These are phyloP conservation scores for Coptodon bakossiorum DNA, from an alignment of 2,113 vertebrate genomes.

Conservation along the genomic window DNA sequence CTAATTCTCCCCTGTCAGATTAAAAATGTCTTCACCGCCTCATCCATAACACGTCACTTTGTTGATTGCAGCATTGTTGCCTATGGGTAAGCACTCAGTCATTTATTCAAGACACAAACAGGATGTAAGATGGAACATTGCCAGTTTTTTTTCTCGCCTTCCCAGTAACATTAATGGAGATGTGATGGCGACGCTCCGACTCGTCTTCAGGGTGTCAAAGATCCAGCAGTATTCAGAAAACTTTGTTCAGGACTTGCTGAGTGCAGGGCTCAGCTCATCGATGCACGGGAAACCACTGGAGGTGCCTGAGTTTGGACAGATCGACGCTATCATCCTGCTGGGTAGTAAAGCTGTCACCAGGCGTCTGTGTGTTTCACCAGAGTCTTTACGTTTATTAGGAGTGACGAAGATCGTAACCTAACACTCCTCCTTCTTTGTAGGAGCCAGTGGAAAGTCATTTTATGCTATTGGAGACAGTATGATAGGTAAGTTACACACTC, in stretches of 20 bases:
- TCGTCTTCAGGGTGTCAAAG: slow-evolving; percentile 72
- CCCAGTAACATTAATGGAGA: slow-evolving; percentile 74
- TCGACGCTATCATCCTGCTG: slow-evolving; percentile 72
- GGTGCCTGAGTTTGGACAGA: slow-evolving; percentile 78
- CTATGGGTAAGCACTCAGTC: slow-evolving; percentile 75
- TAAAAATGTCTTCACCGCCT: slow-evolving; percentile 74
- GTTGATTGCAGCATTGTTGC: slow-evolving; percentile 75
- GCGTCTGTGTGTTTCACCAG: neutral
- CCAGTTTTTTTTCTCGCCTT: neutral
- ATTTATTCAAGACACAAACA: neutral
- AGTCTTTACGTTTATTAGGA: neutral
- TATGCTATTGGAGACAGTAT: slow-evolving; percentile 65
- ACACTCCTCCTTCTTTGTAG: slow-evolving; percentile 55
- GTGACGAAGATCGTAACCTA: neutral
- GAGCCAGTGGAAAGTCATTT: slow-evolving; percentile 67
- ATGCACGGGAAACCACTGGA: slow-evolving; percentile 64
- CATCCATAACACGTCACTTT: slow-evolving; percentile 75
- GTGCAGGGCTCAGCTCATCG: slow-evolving; percentile 63
- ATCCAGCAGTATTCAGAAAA: slow-evolving; percentile 63
- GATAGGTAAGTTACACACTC: slow-evolving; percentile 60
- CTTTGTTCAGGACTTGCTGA: slow-evolving; percentile 74
- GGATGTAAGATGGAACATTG: neutral
- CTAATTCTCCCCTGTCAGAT: slow-evolving; percentile 71
- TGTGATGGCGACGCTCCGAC: slow-evolving; percentile 75
- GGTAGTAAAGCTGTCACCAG: slow-evolving; percentile 58